These are phyloP conservation scores for Pissodes strobi DNA, from an alignment of 1,140 invertebrate genomes.

Conservation along the genomic window DNA sequence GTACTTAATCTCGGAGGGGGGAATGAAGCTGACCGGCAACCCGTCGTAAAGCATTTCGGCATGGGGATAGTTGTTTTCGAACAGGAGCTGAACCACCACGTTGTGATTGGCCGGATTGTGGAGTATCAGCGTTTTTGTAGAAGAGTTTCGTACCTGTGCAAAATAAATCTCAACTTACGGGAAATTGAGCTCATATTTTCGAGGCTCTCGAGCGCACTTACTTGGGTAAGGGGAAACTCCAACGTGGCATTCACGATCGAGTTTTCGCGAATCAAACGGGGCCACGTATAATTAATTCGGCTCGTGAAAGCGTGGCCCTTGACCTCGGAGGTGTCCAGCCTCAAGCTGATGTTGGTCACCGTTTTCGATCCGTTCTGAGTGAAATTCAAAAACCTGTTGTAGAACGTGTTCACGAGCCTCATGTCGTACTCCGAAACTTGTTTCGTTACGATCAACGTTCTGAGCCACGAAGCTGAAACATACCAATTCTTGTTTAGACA, in stretches of 20 bases:
- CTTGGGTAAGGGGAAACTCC: conserved; percentile 80
- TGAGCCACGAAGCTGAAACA: conserved; percentile 70
- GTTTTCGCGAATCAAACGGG: conserved; percentile 59
- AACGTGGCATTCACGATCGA: conserved; percentile 59
- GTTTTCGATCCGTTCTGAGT: conserved; percentile 56
- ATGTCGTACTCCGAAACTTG: conserved; percentile 66
- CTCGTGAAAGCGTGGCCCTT: conserved; percentile 72
- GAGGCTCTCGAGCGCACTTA: conserved; percentile 57
- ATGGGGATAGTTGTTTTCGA: conserved; percentile 64
- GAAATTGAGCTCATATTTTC: conserved; percentile 60
- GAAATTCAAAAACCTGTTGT: conserved; percentile 62
- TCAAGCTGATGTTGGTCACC: conserved; percentile 73
- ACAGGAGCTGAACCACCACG: conserved; percentile 65
- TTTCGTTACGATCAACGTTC: conserved; percentile 68
- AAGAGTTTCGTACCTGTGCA: conserved; percentile 64
- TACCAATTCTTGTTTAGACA: too few relatives aligned
- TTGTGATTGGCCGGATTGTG: conserved; percentile 66
- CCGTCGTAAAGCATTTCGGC: conserved; percentile 59
- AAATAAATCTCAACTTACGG: background rate
- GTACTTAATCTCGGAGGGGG: conserved; percentile 20
- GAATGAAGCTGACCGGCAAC: conserved; percentile 54
- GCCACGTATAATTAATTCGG: conserved; percentile 76
- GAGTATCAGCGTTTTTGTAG: conserved; percentile 65
- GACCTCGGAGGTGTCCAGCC: conserved; percentile 77
- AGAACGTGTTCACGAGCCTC: conserved; percentile 63